Conservation (phyloP, 2,888 invertebrate species). For the Rotaria macrura region DNA sequence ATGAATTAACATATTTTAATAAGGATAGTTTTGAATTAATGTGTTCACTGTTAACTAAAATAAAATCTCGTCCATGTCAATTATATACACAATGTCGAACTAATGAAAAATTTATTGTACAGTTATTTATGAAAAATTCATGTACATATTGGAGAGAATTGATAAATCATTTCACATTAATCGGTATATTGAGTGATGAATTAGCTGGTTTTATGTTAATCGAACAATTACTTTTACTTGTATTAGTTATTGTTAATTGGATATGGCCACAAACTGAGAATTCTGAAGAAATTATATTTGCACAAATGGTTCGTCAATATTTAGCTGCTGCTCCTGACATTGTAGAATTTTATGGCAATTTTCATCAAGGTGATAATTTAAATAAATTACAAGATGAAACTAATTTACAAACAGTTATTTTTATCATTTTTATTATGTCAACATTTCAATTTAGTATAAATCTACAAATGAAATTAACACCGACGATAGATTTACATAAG, state of each 20-base stretch:
- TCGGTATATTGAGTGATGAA: conserved; percentile 1
- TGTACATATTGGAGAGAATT: neutral
- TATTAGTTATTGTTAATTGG: neutral
- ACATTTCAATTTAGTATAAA: neutral
- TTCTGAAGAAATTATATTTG: neutral
- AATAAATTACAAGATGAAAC: neutral
- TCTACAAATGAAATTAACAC: neutral
- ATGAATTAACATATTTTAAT: neutral
- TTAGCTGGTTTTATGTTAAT: conserved; percentile 15
- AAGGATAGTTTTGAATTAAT: neutral
- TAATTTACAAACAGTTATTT: neutral
- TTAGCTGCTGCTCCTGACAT: conserved; percentile 2
- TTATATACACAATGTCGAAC: neutral
- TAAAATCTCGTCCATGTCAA: neutral
- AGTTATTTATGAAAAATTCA: neutral
- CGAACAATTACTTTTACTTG: neutral
- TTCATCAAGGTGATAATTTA: conserved; percentile 1
- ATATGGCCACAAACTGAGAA: conserved; percentile 15
- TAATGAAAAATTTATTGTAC: neutral
- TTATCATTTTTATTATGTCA: neutral
- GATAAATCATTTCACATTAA: neutral
- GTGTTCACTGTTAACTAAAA: neutral
- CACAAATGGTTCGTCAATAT: conserved; percentile 4
- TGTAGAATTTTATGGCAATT: conserved; percentile 4
- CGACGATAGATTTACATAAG: neutral